Evolutionary conservation across 1,140 invertebrate species (phyloP), one percentile per base, ranked within the genome.

Genomic region (Solenopsis fugax): DNA sequence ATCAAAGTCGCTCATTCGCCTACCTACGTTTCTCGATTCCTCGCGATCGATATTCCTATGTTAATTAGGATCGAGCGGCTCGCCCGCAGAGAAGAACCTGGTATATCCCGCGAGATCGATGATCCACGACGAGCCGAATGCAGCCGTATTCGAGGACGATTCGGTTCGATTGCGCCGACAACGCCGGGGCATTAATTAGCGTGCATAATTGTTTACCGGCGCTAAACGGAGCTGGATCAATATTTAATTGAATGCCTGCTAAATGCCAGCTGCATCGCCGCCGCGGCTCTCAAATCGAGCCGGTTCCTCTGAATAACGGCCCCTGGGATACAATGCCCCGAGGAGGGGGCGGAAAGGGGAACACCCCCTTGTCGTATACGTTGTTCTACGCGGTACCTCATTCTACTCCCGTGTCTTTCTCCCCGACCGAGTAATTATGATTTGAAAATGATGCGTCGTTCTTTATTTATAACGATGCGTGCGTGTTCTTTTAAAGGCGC

Each of bases 241-340:
- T 95, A 95, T 95, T 95, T 94, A 94, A 95, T 94, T 94, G 94
- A 95, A 94, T 94, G 92, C 92, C 94, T 93, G 93, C 92, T 94
- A 94, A 94, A 94, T 94, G 93, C 93, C 93, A 94, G 93, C 91
- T 93, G 92, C 92, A 94, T 94, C 93, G 91, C 89, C 93, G 91
- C 89, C 80, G 89, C 89, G 88, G 90, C 91, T 93, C 93, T 94
- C 92, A 93, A 93, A 93, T 95, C 93, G 90, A 93, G 92, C 89
- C 84, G 90, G 87, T 84, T 91, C 77, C 85, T 93, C 89, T 93
- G 90, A 93, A 93, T 93, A 92, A 90, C 91, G 90, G 89, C 85
- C 88, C 71, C 72, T 84, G 85, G 80, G 78, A 89, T 89, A 90
- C 85, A 91, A 91, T 90, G 87, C 71, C 45, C 82, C 48, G 56